Base-by-base conservation (phyloP, 2,888 invertebrate species). In the Metopia argyrocephala region DNA sequence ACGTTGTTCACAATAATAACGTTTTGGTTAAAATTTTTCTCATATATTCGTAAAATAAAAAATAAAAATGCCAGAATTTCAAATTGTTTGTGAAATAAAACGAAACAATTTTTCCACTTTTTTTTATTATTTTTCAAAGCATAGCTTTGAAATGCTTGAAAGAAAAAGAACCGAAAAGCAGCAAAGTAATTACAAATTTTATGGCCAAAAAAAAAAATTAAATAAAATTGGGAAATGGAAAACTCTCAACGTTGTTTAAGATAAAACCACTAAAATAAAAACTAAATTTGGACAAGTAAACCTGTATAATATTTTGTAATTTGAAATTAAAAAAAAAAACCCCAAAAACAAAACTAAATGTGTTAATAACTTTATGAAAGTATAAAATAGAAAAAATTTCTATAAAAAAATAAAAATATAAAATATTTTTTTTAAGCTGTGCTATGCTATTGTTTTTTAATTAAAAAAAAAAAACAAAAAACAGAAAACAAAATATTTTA, bases 371-470 rank as follows among this genome's bases (percentile, higher is more conserved):
- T 74, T 78, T 81, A 20, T 52, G 73, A 80, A 80, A 80, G 73
- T 73, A 73, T 45, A 71, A 70, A 56, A 62, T 28, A 54, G 52
- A 21, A 5, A 54, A 71, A 45, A 28, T 78, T 28, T 70, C 62
- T 27, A 12, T 18, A 48, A 21, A 52, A 52, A 20, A 18, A 28
- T 12, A 0, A 71, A 80, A 76, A 23, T 23, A 15, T 12, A 38
- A 15, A 38, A 38, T 15, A 38, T 38, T 38, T 38, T 38, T 15
- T 38, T 38, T 76, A 70, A 81, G 68, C 81, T 75, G 81, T 78
- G 78, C 78, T 78, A 81, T 78, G 78, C 70, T 81, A 78, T 78
- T 79, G 75, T 78, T 69, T 76, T 80, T 79, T 83, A 74, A 80
- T 81, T 61, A 79, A 46, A 59, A 81, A 28, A 45, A 46, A 50